Base-by-base conservation (phyloP, 2,888 invertebrate species). In the Drosophila fungiperda region DNA sequence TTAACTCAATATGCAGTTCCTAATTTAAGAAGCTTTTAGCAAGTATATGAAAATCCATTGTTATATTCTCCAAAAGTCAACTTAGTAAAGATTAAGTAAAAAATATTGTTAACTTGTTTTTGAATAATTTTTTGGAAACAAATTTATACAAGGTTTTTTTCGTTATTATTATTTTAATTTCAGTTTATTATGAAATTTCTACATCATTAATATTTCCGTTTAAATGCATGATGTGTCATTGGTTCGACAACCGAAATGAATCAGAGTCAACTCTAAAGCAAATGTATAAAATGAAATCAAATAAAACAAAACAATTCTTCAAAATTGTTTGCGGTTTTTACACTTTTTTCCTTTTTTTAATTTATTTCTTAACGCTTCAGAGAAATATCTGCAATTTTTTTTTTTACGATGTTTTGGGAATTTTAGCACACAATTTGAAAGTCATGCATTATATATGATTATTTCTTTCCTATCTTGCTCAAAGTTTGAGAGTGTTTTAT, bases 231-330 rank as follows among this genome's bases (percentile, higher is more conserved):
- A 38, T 50, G 40, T 55, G 32, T 64, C 64, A 64, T 15, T 20
- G 36, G 48, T n/a, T 57, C 23, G 50, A 12, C 61, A 53, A 26
- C 42, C 23, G 11, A 17, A 45, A 42, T 72, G 78, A 77, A 33
- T 72, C 78, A 64, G 35, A 45, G 35, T 26, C 12, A 26, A 8
- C 17, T 57, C 15, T 15, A 20, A 17, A 12, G n/a, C 20, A 23
- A 15, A 2, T 15, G 9, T 32, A 23, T 49, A 1, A 26, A 32
- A 23, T 59, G 3, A 15, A 52, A 45, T 11, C 17, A 29, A 40
- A 32, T 35, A 32, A 36, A 52, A 23, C 49, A 35, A 55, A 7
- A 6, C 15, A 20, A 9, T 36, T 12, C 3, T 8, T 17, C 3
- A 35, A n/a, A 36, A 49, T 20, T 20, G 2, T 2, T 17, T 17